Evolutionary conservation across 2,113 vertebrate genomes (phyloP).

Genomic region (Leiothrix lutea): DNA sequence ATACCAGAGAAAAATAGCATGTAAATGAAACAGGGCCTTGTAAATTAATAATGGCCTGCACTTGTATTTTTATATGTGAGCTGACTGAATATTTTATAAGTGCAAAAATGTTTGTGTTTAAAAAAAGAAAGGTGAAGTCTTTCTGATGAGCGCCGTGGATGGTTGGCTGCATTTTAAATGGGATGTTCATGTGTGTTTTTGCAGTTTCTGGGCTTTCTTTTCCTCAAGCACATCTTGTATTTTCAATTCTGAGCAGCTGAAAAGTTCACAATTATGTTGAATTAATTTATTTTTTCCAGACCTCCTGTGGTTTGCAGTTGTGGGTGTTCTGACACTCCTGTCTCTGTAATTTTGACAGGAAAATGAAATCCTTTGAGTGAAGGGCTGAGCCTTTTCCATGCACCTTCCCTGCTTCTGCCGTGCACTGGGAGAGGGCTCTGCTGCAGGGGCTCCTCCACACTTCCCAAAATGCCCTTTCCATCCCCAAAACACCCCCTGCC

Average conservation of each 20-base stretch:
- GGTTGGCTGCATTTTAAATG: not conserved
- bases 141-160: not conserved
- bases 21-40: slow-evolving; percentile 33
- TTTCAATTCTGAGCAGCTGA: not conserved
- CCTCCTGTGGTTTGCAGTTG: not conserved
- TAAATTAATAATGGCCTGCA: slow-evolving; percentile 49
- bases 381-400: not conserved
- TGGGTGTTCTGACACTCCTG: not conserved
- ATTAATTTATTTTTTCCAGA: not conserved
- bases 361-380: accelerated
- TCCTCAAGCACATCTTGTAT: not conserved
- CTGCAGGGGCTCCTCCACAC: not conserved
- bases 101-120: slow-evolving; percentile 39
- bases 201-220: not conserved
- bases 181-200: not conserved
- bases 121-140: not conserved
- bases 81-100: slow-evolving; percentile 50
- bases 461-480: not conserved
- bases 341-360: not conserved
- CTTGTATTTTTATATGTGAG: slow-evolving; percentile 19
- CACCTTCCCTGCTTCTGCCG: not conserved
- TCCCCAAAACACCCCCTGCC: not conserved
- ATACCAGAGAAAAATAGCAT: slow-evolving; percentile 24
- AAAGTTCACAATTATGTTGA: not conserved
- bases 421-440: not conserved